phyloP scores from a whole-genome alignment of 2,113 vertebrate genomes.

The Neolamprologus devosi region DNA sequence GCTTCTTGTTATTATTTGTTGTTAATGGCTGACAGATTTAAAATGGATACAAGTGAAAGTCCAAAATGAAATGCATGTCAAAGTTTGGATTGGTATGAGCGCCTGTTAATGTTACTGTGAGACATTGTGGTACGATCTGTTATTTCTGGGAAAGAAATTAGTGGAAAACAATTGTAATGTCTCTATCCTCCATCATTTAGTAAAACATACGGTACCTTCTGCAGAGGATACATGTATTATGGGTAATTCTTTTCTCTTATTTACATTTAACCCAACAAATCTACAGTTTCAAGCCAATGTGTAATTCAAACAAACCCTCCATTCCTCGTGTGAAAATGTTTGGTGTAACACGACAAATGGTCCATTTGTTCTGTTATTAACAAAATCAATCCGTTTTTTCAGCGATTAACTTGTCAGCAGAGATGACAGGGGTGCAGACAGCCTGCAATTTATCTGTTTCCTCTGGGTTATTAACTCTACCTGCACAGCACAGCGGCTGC shows the following conservation, averaged over 20 bases:
- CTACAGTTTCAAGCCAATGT: not conserved
- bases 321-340: not conserved
- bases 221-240: not conserved
- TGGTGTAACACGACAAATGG: not conserved
- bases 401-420: conserved; percentile 12
- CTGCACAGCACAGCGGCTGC: not conserved
- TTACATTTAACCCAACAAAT: not conserved
- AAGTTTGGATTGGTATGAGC: not conserved
- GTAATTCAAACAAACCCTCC: not conserved
- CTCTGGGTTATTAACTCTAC: conserved; percentile 18
- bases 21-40: conserved; percentile 71
- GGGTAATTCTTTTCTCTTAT: not conserved
- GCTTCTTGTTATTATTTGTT: conserved; percentile 70
- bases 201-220: not conserved
- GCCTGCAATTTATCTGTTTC: conserved; percentile 18
- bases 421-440: conserved; percentile 12
- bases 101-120: not conserved
- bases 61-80: not conserved
- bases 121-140: not conserved
- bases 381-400: not conserved
- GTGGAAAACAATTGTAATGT: not conserved
- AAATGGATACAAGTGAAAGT: conserved; percentile 42
- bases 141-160: not conserved
- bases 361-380: not conserved
- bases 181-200: not conserved